phyloP scores from a whole-genome alignment of 2,113 vertebrate genomes.

The Oncorhynchus clarkii region DNA sequence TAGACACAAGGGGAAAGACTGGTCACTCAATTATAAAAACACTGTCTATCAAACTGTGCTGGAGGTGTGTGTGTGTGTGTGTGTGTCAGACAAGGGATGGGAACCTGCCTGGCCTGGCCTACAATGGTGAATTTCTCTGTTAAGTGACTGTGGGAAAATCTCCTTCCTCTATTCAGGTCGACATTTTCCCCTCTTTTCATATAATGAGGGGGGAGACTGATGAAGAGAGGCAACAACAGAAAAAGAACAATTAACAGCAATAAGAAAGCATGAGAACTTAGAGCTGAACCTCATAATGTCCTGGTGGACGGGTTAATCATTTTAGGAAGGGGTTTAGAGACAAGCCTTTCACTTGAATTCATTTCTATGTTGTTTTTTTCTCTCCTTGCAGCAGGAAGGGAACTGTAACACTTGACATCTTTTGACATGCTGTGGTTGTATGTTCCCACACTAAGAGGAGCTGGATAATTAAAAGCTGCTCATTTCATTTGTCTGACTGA shows the following conservation, averaged over 20 bases:
- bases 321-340: conserved; percentile 83
- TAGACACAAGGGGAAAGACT: conserved; percentile 86
- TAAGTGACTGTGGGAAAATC: conserved; percentile 99
- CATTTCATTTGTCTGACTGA: conserved; percentile 53
- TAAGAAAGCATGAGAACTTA: conserved; percentile 84
- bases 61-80: conserved; percentile 66
- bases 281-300: conserved; percentile 91
- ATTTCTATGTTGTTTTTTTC: conserved; percentile 68
- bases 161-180: conserved; percentile 94
- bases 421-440: conserved; percentile 66
- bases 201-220: conserved; percentile 96
- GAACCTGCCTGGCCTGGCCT: conserved; percentile 57
- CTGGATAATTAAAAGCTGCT: conserved; percentile 58
- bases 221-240: conserved; percentile 91
- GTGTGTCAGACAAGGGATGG: conserved; percentile 67
- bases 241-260: conserved; percentile 96
- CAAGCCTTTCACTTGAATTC: conserved; percentile 84
- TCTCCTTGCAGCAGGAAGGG: conserved; percentile 81
- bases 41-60: conserved; percentile 90
- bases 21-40: conserved; percentile 92
- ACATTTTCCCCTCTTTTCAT: conserved; percentile 91
- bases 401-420: conserved; percentile 98
- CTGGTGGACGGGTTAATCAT: conserved; percentile 88
- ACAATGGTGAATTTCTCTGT: conserved; percentile 98
- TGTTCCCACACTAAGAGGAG: conserved; percentile 91